phyloP scores from a whole-genome alignment of 1,140 invertebrate species.

The Potamilus streckersoni region DNA sequence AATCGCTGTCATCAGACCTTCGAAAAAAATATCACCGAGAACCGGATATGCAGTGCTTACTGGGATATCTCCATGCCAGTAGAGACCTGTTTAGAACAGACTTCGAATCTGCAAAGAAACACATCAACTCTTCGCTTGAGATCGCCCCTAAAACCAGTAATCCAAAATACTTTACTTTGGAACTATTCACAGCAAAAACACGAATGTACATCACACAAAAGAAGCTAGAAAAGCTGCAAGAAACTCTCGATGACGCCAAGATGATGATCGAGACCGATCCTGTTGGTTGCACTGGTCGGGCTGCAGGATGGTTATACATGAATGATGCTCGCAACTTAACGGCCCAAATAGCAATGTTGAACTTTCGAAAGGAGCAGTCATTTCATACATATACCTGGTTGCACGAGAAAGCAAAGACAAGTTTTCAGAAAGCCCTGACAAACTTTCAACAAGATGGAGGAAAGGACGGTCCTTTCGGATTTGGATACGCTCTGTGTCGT shows the following conservation, averaged over 20 bases:
- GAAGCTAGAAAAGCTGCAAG: conserved; percentile 34
- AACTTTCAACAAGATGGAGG: conserved; percentile 40
- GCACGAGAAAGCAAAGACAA: conserved; percentile 18
- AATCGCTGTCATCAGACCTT: conserved; percentile 13
- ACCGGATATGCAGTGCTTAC: conserved; percentile 32
- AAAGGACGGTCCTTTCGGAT: conserved; percentile 43
- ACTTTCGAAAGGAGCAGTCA: conserved; percentile 23
- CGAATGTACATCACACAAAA: conserved; percentile 36
- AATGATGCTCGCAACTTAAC: conserved; percentile 39
- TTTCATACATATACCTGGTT: conserved; percentile 12
- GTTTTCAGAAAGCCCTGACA: conserved; percentile 26
- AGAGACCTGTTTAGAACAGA: conserved; percentile 32
- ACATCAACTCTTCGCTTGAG: conserved; percentile 23
- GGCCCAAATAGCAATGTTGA: conserved; percentile 31
- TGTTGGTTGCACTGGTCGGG: conserved; percentile 35
- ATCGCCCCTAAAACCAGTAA: conserved; percentile 32
- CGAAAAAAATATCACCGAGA: conserved; percentile 12
- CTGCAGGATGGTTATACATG: conserved; percentile 41
- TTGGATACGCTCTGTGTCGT: conserved; percentile 41
- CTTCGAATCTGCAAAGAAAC: conserved; percentile 32
- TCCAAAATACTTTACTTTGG: conserved; percentile 35
- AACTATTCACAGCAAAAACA: conserved; percentile 37
- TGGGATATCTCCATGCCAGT: conserved; percentile 33
- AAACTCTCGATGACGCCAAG: conserved; percentile 31
- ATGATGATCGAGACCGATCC: conserved; percentile 40